Conservation (phyloP, 2,888 invertebrate genomes). For the Troides aeacus region DNA sequence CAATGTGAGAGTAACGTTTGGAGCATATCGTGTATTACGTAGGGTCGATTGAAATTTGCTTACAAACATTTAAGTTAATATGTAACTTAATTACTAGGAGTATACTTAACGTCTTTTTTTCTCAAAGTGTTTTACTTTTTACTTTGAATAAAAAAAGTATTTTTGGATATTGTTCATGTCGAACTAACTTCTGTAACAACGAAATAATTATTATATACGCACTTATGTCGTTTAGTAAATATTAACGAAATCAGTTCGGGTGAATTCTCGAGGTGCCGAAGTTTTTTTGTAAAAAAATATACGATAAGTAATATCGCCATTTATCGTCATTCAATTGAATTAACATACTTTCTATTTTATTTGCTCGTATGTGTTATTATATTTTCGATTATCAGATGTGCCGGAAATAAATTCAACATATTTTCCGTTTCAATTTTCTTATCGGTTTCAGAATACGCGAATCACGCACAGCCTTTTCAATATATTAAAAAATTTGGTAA, state of each 20-base stretch:
- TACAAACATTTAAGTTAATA: conserved; percentile 18
- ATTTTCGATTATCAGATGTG: conserved; percentile 16
- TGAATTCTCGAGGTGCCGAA: too few species aligned
- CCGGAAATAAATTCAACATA: neutral
- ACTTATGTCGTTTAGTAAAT: conserved; percentile 9
- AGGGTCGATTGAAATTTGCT: conserved; percentile 46
- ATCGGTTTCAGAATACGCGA: neutral
- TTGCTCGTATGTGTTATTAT: conserved; percentile 17
- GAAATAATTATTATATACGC: conserved; percentile 37
- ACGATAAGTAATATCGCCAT: too few species aligned
- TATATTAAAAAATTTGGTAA: neutral
- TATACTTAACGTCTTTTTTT: neutral
- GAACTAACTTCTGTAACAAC: conserved; percentile 47
- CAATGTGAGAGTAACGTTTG: conserved; percentile 37
- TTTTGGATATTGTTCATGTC: conserved; percentile 35
- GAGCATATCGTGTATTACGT: conserved; percentile 46
- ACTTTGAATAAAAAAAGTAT: conserved; percentile 33
- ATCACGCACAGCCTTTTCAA: conserved; percentile 3
- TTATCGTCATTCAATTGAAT: too few species aligned
- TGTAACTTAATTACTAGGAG: too few species aligned
- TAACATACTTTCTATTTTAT: too few species aligned
- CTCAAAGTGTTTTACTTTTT: conserved; percentile 2
- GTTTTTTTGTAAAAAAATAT: too few species aligned
- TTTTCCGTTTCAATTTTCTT: neutral
- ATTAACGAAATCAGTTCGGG: too few species aligned